phyloP scores from a whole-genome alignment of 2,113 vertebrate genomes.

The Lates calcarifer region DNA sequence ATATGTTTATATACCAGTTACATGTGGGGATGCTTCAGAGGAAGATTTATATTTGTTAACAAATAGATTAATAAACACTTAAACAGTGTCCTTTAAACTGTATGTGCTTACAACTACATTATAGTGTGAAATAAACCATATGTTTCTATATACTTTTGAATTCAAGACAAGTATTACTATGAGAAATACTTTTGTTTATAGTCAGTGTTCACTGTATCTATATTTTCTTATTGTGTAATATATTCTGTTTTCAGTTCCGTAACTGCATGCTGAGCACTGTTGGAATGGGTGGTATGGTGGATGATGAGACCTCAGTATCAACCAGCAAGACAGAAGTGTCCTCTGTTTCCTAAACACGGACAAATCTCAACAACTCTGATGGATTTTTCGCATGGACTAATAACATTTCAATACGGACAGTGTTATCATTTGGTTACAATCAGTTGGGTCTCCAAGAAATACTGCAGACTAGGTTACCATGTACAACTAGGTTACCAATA shows the following conservation, averaged over 20 bases:
- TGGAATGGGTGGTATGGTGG: constrained; percentile 87
- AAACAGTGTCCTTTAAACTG: too few species aligned
- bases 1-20: too few species aligned
- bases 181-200: not conserved
- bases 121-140: not conserved
- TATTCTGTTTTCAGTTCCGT: constrained; percentile 82
- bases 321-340: constrained; percentile 89
- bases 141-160: not conserved
- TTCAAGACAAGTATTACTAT: not conserved
- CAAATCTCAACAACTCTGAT: not conserved
- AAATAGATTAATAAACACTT: too few species aligned
- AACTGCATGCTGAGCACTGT: constrained; percentile 88
- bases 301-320: constrained; percentile 85
- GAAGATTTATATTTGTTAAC: too few species aligned
- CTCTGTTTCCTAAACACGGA: constrained; percentile 78
- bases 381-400: not conserved
- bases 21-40: too few species aligned
- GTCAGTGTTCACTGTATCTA: not conserved
- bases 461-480: too few species aligned
- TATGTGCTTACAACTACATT: too few species aligned
- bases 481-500: too few species aligned
- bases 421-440: not conserved
- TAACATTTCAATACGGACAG: not conserved
- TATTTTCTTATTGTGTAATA: not conserved
- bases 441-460: not conserved